Evolutionary conservation across 1,140 invertebrate genomes (phyloP).

Genomic region (Lerema accius): DNA sequence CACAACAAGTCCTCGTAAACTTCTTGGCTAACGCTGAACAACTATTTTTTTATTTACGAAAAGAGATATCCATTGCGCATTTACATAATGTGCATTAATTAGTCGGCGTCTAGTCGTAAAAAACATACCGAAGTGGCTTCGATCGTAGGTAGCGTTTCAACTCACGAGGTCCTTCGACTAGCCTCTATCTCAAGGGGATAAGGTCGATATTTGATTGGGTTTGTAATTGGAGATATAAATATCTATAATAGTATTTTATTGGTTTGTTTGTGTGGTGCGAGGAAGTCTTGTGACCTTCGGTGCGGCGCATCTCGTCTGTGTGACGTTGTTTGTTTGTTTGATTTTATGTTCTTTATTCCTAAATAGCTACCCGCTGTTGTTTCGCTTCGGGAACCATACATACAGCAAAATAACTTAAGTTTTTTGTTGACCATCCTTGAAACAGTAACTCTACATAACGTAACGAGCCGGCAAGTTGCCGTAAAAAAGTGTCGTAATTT

Average conservation of each 20-base stretch:
- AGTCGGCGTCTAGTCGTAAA: not conserved
- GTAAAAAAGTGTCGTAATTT: too few species aligned
- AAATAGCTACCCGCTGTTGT: too few species aligned
- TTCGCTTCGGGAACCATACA: too few species aligned
- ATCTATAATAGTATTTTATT: not conserved
- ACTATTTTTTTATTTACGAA: constrained; percentile 7
- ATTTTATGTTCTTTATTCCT: too few species aligned
- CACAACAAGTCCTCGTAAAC: too few species aligned
- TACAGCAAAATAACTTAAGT: too few species aligned
- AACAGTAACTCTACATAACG: too few species aligned
- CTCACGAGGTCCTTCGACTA: not conserved
- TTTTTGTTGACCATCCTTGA: too few species aligned
- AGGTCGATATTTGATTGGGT: not conserved
- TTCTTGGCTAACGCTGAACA: not conserved
- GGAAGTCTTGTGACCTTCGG: constrained; percentile 15
- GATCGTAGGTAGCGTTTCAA: not conserved
- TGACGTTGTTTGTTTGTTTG: not conserved
- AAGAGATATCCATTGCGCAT: constrained; percentile 11
- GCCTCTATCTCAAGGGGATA: not conserved
- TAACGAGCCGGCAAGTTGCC: too few species aligned
- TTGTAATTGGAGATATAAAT: not conserved
- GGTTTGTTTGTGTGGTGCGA: constrained; percentile 12
- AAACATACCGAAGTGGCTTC: constrained; percentile 9
- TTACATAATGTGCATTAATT: constrained; percentile 22
- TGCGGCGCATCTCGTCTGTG: constrained; percentile 2